phyloP scores from a whole-genome alignment of 2,888 invertebrate genomes.

The Parnassius apollo region DNA sequence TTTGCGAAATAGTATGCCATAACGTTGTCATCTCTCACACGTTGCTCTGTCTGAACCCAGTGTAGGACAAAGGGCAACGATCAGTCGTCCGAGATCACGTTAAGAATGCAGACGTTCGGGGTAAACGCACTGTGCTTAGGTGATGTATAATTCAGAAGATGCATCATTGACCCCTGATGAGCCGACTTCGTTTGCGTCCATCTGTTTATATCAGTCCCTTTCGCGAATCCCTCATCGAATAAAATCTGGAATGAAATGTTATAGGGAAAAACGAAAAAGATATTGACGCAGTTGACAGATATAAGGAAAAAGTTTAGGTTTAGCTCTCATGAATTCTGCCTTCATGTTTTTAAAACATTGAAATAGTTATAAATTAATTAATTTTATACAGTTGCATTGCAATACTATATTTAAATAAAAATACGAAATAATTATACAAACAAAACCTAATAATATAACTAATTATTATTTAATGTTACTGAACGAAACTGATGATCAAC shows the following conservation, averaged over 20 bases:
- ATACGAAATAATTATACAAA: too few species aligned
- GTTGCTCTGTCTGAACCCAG: conserved; percentile 32
- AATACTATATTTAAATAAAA: too few species aligned
- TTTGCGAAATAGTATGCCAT: conserved; percentile 5
- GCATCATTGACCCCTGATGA: conserved; percentile 58
- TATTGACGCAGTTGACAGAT: not conserved
- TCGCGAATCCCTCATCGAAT: conserved; percentile 34
- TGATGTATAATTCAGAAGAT: conserved; percentile 62
- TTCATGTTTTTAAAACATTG: too few species aligned
- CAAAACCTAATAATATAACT: too few species aligned
- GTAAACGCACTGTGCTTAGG: conserved; percentile 58
- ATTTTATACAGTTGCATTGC: too few species aligned
- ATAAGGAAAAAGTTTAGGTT: conserved; percentile 7
- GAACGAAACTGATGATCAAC: too few species aligned
- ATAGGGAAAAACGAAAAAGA: conserved; percentile 14
- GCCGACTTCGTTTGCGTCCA: conserved; percentile 38
- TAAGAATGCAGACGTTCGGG: conserved; percentile 62
- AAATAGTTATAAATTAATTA: too few species aligned
- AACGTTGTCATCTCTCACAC: conserved; percentile 16
- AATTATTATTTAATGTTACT: too few species aligned
- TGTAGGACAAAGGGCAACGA: conserved; percentile 58
- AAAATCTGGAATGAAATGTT: conserved; percentile 23
- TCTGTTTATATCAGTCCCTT: conserved; percentile 35
- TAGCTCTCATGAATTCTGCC: too few species aligned
- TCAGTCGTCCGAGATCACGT: conserved; percentile 40